These are phyloP conservation scores for Galago senegalensis DNA, from an alignment of 2,797 vertebrate genomes.

Conservation along the genomic window DNA sequence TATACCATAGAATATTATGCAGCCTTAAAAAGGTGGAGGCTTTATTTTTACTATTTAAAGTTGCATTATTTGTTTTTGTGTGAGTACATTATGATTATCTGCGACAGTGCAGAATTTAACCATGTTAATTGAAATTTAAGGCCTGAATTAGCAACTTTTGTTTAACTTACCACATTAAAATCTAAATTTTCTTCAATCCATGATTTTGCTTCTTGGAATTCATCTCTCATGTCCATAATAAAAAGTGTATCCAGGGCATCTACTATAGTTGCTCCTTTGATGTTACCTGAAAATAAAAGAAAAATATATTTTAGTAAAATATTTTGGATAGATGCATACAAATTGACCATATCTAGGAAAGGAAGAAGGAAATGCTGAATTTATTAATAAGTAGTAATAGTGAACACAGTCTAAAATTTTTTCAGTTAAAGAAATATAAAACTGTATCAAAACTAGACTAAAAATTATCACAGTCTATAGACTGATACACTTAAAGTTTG, in stretches of 20 bases:
- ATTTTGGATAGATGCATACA: constrained; percentile 15
- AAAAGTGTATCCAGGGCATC: constrained; percentile 97
- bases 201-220: constrained; percentile 96
- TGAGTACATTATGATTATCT: neutral
- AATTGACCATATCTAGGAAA: neutral
- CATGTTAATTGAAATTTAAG: constrained; percentile 35
- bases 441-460: neutral
- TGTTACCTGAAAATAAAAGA: constrained; percentile 93
- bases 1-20: too few relatives aligned
- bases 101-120: neutral
- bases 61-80: constrained; percentile 5
- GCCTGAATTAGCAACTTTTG: constrained; percentile 29
- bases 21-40: too few relatives aligned
- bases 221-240: constrained; percentile 98
- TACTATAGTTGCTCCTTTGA: constrained; percentile 98
- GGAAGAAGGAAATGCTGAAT: neutral
- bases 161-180: constrained; percentile 96
- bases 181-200: constrained; percentile 98
- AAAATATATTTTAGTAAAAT: constrained; percentile 66
- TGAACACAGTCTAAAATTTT: constrained; percentile 41
- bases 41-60: neutral
- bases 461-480: neutral
- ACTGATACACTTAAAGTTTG: neutral
- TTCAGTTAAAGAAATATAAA: constrained; percentile 54
- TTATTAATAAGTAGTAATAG: constrained; percentile 26